Conservation (phyloP, 2,888 invertebrate species). For the Drosophila barbarae region DNA sequence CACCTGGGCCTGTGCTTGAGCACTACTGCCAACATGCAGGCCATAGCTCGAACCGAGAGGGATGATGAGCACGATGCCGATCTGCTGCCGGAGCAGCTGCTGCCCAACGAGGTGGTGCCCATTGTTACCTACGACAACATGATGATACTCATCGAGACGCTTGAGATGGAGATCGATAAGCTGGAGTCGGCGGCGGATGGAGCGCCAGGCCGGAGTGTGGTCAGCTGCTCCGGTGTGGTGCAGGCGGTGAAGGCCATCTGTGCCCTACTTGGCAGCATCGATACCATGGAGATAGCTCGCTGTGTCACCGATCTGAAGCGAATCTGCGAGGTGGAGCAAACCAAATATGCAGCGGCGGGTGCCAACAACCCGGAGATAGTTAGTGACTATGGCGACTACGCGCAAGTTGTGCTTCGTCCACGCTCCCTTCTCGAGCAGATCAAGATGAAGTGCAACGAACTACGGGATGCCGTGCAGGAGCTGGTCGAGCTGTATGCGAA, state of each 20-base stretch:
- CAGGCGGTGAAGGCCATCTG: conserved; percentile 97
- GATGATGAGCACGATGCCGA: conserved; percentile 90
- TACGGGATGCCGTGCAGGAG: conserved; percentile 89
- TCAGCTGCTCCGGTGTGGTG: conserved; percentile 87
- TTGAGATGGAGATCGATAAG: conserved; percentile 90
- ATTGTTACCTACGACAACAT: conserved; percentile 90
- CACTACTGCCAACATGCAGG: conserved; percentile 84
- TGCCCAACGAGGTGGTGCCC: conserved; percentile 87
- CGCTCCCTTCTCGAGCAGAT: conserved; percentile 83
- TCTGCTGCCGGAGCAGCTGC: conserved; percentile 87
- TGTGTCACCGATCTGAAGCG: conserved; percentile 82
- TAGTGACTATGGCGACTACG: conserved; percentile 84
- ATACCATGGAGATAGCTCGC: conserved; percentile 91
- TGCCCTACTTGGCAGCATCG: conserved; percentile 91
- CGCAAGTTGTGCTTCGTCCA: conserved; percentile 84
- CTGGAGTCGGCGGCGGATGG: conserved; percentile 85
- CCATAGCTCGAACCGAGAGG: conserved; percentile 88
- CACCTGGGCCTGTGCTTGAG: conserved; percentile 85
- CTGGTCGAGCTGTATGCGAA: conserved; percentile 92
- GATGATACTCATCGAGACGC: conserved; percentile 89
- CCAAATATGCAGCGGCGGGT: conserved; percentile 59
- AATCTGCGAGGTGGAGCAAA: conserved; percentile 76
- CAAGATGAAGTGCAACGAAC: conserved; percentile 84
- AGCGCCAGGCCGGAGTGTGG: conserved; percentile 80
- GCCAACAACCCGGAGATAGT: conserved; percentile 83